Evolutionary conservation across 2,113 vertebrate genomes (phyloP), one percentile per base, ranked within the genome.

Genomic region (Laterallus jamaicensis): DNA sequence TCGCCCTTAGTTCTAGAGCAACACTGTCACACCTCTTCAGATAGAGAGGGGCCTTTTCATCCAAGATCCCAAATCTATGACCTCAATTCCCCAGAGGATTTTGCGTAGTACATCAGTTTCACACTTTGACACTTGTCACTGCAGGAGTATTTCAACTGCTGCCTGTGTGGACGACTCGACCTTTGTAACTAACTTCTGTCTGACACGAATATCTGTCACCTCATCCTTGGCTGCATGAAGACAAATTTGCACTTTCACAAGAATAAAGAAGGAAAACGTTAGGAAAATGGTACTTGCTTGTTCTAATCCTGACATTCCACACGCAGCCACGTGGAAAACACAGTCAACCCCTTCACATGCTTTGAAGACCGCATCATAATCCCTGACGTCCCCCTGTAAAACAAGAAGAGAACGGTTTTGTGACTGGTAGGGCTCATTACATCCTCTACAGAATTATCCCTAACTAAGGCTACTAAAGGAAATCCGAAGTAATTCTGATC

Each of bases 261-360:
- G 73, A 77, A 15, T 31, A 69, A 68, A 21, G 15, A 28, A 39
- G 81, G 31, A 60, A 88, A 67, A 70, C 1, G 32, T 76, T 4
- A 81, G 35, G 73, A 91, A 94, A 84, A 75, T 5, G 58, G 24
- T 93, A 92, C 97, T 98, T 88, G 98, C 99, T 98, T 99, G 99
- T 64, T 99, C 99, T 60, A 98, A 96, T 70, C 99, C 99, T 0
- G 99, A 99, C 98, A 99, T 99, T 81, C 99, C 99, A 13, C 98
- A 99, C 63, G 99, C 99, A 9, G 99, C 99, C 12, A 98, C 97
- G n/a, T 99, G 99, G 91, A 99, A 99, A 76, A 99, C 95, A 90
- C 99, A 99, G 95, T 99, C 98, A 10, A 98, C 98, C 3, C 98
- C 99, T 91, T 99, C 97, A 67, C 99, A 98, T 37, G 98, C 98